Evolutionary conservation across 2,888 invertebrate species (phyloP), one percentile per base, ranked within the genome.

Genomic region (Microplitis deprimator): DNA sequence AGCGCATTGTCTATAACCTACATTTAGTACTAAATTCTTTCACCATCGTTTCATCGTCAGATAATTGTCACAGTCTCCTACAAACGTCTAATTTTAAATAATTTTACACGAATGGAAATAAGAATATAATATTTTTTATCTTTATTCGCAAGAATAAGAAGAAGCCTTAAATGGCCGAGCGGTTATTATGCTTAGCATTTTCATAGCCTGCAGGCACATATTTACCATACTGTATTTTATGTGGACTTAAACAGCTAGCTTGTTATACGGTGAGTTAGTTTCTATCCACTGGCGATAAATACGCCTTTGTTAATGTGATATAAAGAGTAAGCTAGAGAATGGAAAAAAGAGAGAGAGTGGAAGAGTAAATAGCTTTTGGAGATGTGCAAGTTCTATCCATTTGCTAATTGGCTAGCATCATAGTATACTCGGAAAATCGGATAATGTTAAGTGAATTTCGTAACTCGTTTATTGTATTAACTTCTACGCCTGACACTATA

Each of bases 391-490:
- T 50, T 39, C 73, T 68, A 75, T 77, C 77, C 77, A 76, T 76
- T 74, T 77, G 65, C 76, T 79, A 76, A 79, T 79, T 79, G 76
- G 74, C 64, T 61, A 68, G 74, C 61, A 16, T 73, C 59, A 20
- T 38, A 4, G 62, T 61, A 62, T 41, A 17, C 62, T 60, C 17
- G 29, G 16, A 62, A 69, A 69, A 69, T 75, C 69, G 64, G 64
- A 41, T 62, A 64, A 69, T 70, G 69, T 75, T 62, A 75, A 75
- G 69, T 75, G 75, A 75, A 64, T 72, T 72, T 72, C 64, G 16
- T 72, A 72, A 41, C 41, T 72, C 64, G 20, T 41, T 72, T 41
- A 72, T 72, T 72, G 41, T 39, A 72, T 72, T 8, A 6, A 16
- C 29, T 70, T 29, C 17, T 20, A 29, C 16, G 7, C n/a, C 60